Conservation (phyloP, 2,113 vertebrate genomes). For the Bubalus kerabau region DNA sequence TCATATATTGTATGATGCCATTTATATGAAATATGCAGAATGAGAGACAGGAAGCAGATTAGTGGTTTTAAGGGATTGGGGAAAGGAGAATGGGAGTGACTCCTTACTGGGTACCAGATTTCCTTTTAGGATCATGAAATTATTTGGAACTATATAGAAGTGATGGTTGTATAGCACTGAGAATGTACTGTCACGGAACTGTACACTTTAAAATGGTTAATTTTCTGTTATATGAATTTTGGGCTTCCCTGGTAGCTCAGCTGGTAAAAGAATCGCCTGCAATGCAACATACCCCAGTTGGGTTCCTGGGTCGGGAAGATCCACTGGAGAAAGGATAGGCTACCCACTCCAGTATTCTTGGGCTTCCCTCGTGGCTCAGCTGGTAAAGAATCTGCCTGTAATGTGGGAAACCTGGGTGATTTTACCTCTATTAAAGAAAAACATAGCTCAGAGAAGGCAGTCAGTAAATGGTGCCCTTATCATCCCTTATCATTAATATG, state of each 20-base stretch:
- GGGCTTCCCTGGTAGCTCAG: too few species aligned
- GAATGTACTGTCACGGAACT: neutral
- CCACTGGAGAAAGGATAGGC: neutral
- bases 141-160: neutral
- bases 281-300: neutral
- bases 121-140: neutral
- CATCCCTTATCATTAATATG: too few species aligned
- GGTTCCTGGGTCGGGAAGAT: neutral
- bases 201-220: neutral
- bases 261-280: neutral
- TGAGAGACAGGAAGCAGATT: neutral
- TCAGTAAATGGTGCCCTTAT: neutral
- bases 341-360: neutral
- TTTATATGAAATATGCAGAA: neutral
- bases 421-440: neutral
- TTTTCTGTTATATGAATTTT: neutral
- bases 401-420: neutral
- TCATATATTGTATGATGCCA: fast-evolving
- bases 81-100: neutral
- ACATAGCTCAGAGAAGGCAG: neutral
- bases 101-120: neutral
- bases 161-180: neutral
- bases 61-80: neutral
- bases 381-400: neutral
- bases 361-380: neutral